Base-by-base conservation (phyloP, 2,888 invertebrate genomes). In the Chymomyza caudatula region DNA sequence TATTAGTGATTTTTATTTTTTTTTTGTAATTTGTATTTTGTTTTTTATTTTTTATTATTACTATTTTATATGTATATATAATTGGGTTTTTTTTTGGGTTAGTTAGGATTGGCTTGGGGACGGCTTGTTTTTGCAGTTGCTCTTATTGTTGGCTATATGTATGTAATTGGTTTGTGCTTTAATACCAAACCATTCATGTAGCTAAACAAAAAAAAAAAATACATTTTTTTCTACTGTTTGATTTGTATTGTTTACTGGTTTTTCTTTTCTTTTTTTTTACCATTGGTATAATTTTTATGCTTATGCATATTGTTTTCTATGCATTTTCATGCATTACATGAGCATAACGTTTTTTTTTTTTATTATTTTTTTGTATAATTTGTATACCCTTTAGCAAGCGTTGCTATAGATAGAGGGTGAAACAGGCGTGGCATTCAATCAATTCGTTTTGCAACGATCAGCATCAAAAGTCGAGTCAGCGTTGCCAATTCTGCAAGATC, bases 111-210 rank as follows among this genome's bases (percentile, higher is more conserved):
- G 51, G 15, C 4, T 51, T 15, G 15, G 51, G 15, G 51, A 15
- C 49, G 57, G 59, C 63, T 55, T 51, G 55, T 49, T 54, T 23
- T 13, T 37, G 19, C n/a, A 47, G 47, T 15, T 47, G 15, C 15
- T 47, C 47, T 47, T 17, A 17, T 47, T 47, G 15, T 47, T 47
- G 47, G 15, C 8, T 2, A 47, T 8, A 37, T 22, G 15, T 51
- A 13, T 59, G 44, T 19, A 23, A 56, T 58, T 43, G 13, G 49
- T 19, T 23, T 68, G 54, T 52, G 59, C 60, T 76, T 74, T 62
- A 55, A 67, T 76, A 71, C 65, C 73, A 79, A 73, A 78, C 81
- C 79, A 78, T 78, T 69, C 65, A 73, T 74, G 60, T 65, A 63
- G 64, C 62, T 53, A 51, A 37, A 15, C 47, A 37, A 66, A 58